A percentile compares a stretch with the other conserved stretches of the same genome.
Evolutionary conservation across 2,113 vertebrate genomes (phyloP).

Genomic region (Vimba vimba): DNA sequence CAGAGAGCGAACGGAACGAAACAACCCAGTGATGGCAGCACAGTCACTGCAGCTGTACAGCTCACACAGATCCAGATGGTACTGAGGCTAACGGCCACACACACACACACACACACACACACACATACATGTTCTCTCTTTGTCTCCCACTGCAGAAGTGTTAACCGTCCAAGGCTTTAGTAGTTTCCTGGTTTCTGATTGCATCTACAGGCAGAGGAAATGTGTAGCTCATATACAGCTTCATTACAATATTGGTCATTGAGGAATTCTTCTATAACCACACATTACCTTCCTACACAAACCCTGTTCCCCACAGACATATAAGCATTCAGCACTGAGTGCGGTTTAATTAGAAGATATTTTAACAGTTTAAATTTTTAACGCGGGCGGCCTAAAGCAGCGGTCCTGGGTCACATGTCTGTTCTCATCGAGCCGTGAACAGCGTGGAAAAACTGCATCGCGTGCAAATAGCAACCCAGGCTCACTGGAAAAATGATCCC

Average conservation of each 20-base stretch:
- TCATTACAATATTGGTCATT: background rate
- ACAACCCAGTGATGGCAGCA: conserved; percentile 55
- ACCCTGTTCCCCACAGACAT: background rate
- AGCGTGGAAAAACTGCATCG: background rate
- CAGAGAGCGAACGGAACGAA: conserved; percentile 62
- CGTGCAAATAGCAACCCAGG: background rate
- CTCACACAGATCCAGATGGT: conserved; percentile 62
- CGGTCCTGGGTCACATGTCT: background rate
- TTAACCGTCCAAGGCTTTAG: conserved; percentile 45
- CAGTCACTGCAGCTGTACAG: conserved; percentile 59
- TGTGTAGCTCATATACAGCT: conserved; percentile 2
- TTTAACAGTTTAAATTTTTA: background rate
- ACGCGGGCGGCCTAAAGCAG: background rate
- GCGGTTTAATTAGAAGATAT: background rate
- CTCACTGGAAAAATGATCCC: background rate
- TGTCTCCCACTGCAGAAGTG: conserved; percentile 30
- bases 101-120: conserved; percentile 3
- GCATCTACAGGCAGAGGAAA: conserved; percentile 32
- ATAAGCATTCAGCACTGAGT: background rate
- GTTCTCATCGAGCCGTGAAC: background rate
- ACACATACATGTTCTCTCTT: conserved; percentile 21
- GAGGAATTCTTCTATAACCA: background rate
- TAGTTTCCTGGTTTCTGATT: conserved; percentile 29
- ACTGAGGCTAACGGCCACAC: conserved; percentile 54
- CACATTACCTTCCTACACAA: background rate